Base-by-base conservation (phyloP, 30 jellyfish, hydroid and myxozoan genomes). In the Haliclystus octoradiatus region DNA sequence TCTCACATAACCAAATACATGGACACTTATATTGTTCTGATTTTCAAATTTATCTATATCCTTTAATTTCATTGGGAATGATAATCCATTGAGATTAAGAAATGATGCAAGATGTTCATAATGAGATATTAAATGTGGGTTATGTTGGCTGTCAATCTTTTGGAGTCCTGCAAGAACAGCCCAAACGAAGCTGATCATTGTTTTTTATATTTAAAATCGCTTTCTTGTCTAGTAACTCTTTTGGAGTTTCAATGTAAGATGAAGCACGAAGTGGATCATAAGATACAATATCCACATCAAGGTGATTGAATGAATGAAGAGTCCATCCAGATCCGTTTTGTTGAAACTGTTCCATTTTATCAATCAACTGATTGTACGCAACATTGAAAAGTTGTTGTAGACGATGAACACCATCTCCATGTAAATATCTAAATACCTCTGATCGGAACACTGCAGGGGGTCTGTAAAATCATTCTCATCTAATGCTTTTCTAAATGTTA, bases 221-320 rank as follows among this genome's bases (percentile, higher is more conserved):
- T 12, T 46, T 46, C n/a, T n/a, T n/a, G n/a, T 27, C 29, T 19
- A 24, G 7, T 31, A 27, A 63, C 76, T 66, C 31, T 1, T 64
- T 64, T 26, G 60, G 0, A 22, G 19, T 46, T 47, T 62, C 71
- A 30, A 62, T 22, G 52, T 22, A 35, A 34, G 50, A 73, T 73
- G 84, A 69, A 68, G 35, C 32, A 62, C 32, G 84, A 75, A 25
- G 74, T 19, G 5, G 62, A n/a, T n/a, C n/a, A n/a, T n/a, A n/a
- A n/a, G n/a, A n/a, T n/a, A n/a, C n/a, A n/a, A n/a, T 46, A 46
- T n/a, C 60, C n/a, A 46, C 12, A 46, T 46, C 60, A 46, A 46
- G 12, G n/a, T 12, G n/a, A n/a, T 9, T 12, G 15, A 46, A 46
- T 46, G 12, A n/a, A 46, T 46, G 15, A 46, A 46, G 15, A 46